A percentile compares a stretch with the other conserved stretches of the same genome.
Evolutionary conservation across 2,113 vertebrate genomes (phyloP).

Genomic region (Naja naja): DNA sequence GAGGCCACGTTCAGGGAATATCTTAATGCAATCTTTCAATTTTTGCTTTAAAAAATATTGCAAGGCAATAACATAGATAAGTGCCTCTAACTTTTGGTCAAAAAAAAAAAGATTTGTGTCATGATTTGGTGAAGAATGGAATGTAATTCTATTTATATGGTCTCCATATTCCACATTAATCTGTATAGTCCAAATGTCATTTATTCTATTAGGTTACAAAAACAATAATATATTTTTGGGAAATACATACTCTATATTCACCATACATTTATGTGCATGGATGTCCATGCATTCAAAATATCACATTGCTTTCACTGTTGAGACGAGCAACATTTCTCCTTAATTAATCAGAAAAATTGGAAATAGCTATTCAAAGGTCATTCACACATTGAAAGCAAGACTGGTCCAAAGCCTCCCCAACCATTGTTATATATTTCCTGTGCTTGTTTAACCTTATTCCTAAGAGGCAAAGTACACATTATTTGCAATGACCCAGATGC

Average conservation of each 20-base stretch:
- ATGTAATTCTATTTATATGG: conserved; percentile 62
- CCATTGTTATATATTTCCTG: conserved; percentile 31
- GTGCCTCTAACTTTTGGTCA: conserved; percentile 63
- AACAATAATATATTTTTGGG: conserved; percentile 67
- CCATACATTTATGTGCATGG: conserved; percentile 40
- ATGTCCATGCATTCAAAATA: conserved; percentile 40
- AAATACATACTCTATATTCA: conserved; percentile 47
- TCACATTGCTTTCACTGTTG: conserved; percentile 13
- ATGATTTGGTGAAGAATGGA: conserved; percentile 67
- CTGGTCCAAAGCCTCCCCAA: conserved; percentile 8
- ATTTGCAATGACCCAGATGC: conserved; percentile 57
- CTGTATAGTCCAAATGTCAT: conserved; percentile 69
- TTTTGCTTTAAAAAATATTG: conserved; percentile 63
- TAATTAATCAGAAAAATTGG: conserved; percentile 22
- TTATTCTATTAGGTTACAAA: conserved; percentile 74
- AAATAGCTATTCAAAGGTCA: conserved; percentile 36
- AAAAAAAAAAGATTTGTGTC: conserved; percentile 57
- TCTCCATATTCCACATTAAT: conserved; percentile 57
- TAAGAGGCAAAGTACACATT: conserved; percentile 37
- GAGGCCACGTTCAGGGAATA: conserved; percentile 47
- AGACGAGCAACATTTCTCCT: conserved; percentile 6
- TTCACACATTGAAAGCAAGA: neutral
- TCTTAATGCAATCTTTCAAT: conserved; percentile 62
- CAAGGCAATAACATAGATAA: conserved; percentile 66
- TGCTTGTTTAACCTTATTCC: conserved; percentile 36